Conservation (phyloP, 2,888 invertebrate species). For the Anthrax anthrax region DNA sequence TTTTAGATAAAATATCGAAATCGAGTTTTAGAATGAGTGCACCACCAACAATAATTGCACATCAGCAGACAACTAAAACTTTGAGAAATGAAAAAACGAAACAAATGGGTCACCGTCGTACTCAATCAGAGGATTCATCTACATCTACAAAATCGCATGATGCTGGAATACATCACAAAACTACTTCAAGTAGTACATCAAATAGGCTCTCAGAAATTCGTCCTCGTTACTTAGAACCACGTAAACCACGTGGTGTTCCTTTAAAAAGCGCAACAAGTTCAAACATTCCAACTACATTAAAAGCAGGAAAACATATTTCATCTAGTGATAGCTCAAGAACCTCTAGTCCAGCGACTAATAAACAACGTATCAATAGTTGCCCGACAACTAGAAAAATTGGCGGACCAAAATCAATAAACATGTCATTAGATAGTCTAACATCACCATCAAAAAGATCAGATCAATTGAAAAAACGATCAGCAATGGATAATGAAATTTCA, state of each 20-base stretch:
- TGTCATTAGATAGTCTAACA: slow-evolving; percentile 31
- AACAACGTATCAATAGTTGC: slow-evolving; percentile 17
- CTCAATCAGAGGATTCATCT: slow-evolving; percentile 30
- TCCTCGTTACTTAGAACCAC: slow-evolving; percentile 49
- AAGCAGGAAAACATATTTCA: slow-evolving; percentile 25
- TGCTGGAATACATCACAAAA: neutral
- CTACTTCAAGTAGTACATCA: neutral
- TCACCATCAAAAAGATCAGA: slow-evolving; percentile 22
- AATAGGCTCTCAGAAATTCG: slow-evolving; percentile 30
- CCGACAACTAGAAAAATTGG: slow-evolving; percentile 16
- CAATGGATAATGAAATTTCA: slow-evolving; percentile 23
- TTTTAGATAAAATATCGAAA: slow-evolving; percentile 26
- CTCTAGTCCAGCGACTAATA: slow-evolving; percentile 26
- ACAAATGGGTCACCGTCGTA: slow-evolving; percentile 24
- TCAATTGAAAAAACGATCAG: slow-evolving; percentile 7
- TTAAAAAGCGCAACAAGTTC: slow-evolving; percentile 26
- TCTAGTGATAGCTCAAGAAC: slow-evolving; percentile 34
- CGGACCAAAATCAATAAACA: slow-evolving; percentile 29
- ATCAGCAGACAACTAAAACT: neutral
- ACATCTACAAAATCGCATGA: slow-evolving; percentile 1
- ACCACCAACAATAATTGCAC: slow-evolving; percentile 10
- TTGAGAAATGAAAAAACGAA: slow-evolving; percentile 15
- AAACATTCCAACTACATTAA: slow-evolving; percentile 23
- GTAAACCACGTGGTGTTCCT: slow-evolving; percentile 21
- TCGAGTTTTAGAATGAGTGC: slow-evolving; percentile 27